Base-by-base conservation (phyloP, 2,113 vertebrate species). In the Phrynosoma platyrhinos region DNA sequence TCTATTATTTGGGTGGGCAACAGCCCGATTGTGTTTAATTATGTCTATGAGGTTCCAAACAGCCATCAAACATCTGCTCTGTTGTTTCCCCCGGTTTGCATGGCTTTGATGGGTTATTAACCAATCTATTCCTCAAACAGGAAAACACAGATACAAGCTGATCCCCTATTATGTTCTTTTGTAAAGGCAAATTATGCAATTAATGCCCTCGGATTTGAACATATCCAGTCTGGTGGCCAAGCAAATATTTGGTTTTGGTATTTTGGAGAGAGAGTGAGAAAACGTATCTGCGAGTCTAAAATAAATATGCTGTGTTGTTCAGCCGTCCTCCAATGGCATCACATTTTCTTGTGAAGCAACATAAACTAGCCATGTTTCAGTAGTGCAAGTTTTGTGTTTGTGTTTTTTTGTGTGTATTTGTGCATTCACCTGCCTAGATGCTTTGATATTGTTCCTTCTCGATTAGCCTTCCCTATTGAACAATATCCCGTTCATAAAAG, bases 51-150 rank as follows among this genome's bases (percentile, higher is more conserved):
- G 96, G 96, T 96, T 96, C 93, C 95, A 96, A 94, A 93, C 96
- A 96, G 95, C 95, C 96, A 95, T 93, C 95, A 96, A 95, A 71
- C 97, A 98, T 97, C 97, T 98, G 98, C 92, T 96, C 96, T 91
- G 95, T 97, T 98, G 97, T 98, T 97, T 96, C 89, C 71, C 30
- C 91, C 91, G 96, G 95, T 97, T 97, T 97, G 96, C 96, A 95
- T 93, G 95, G 96, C 96, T 97, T 97, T 97, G 96, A 97, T 97
- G 96, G 94, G 92, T 96, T 98, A 97, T 97, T 97, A 97, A 97
- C 97, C 97, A 97, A 96, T 97, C 96, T 96, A 96, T 97, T 97
- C 94, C 95, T 96, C 95, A 96, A 96, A 95, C 89, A 87, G 89
- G 42, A 94, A 97, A 96, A 94, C 93, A 95, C 94, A 95, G 92